These are phyloP conservation scores for Akabosia matsudoensis DNA, from an alignment of 1,140 invertebrate genomes.

Conservation along the genomic window DNA sequence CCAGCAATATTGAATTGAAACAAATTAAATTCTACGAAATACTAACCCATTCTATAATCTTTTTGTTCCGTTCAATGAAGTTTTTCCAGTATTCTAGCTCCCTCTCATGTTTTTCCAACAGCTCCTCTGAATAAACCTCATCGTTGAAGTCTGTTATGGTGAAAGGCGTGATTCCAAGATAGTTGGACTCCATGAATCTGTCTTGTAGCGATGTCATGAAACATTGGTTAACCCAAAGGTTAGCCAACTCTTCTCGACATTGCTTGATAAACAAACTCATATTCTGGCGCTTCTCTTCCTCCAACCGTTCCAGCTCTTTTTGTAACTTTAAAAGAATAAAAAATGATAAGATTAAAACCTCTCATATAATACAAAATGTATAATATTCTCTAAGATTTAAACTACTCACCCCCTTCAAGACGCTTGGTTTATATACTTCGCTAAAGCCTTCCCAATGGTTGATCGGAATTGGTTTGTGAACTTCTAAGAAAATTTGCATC, in stretches of 20 bases:
- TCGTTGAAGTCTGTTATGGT: slow-evolving; percentile 12
- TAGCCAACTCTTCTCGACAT: slow-evolving; percentile 27
- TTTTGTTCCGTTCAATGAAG: slow-evolving; percentile 31
- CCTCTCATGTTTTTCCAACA: slow-evolving; percentile 33
- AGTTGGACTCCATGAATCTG: not conserved
- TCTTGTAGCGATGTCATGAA: not conserved
- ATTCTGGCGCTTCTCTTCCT: slow-evolving; percentile 40
- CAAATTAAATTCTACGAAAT: not conserved
- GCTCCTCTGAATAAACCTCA: slow-evolving; percentile 31
- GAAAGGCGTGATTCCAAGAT: not conserved
- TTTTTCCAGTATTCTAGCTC: slow-evolving; percentile 28
- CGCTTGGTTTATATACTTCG: slow-evolving; percentile 9
- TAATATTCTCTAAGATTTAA: not conserved
- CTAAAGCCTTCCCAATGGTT: not conserved
- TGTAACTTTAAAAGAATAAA: slow-evolving; percentile 28
- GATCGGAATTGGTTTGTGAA: not conserved
- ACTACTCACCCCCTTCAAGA: slow-evolving; percentile 17
- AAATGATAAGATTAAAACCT: not conserved
- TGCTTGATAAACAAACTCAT: slow-evolving; percentile 33
- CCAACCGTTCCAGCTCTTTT: slow-evolving; percentile 27
- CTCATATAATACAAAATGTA: not conserved
- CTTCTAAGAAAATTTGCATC: slow-evolving; percentile 8
- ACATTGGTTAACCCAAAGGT: slow-evolving; percentile 27
- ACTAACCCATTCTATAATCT: slow-evolving; percentile 34
- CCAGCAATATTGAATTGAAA: not conserved